Base-by-base conservation (phyloP, 2,888 invertebrate genomes). In the Xanthorhoe designata region DNA sequence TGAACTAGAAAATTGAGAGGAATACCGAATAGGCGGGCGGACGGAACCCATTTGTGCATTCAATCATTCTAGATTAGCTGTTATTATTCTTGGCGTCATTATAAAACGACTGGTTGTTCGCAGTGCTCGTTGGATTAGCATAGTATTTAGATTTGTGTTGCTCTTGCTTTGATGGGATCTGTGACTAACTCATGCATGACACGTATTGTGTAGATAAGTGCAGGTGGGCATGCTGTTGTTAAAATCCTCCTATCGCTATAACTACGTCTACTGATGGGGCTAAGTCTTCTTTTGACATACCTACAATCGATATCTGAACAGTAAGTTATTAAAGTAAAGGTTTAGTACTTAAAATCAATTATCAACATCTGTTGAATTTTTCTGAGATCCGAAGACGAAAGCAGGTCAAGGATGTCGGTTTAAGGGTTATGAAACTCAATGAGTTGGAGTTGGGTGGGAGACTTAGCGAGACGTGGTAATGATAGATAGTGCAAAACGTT, bases 31-130 rank as follows among this genome's bases (percentile, higher is more conserved):
- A 61, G 49, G 53, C 61, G 66, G 53, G 53, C 57, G 66, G 66
- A 62, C 58, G 61, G 66, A 66, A 65, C 57, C 58, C 57, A 58
- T 61, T 66, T 62, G 54, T 62, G 66, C 49, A 62, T 58, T 54
- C 66, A 59, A 62, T 66, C 62, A 53, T 66, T 66, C 54, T 59
- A 55, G 59, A 66, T 59, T 66, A 52, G 55, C 66, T 45, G 51
- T 50, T 57, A 50, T 54, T 57, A 57, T 60, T 60, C 56, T 59
- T 42, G 54, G 60, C 51, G 61, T 62, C 24, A 47, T 62, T 59
- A 63, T 67, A 56, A 67, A 66, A 38, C 19, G 18, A 55, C 50
- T 52, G 53, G 15, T 17, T 62, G 38, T 38, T 24, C 45, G 19
- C 58, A 51, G 60, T 42, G 42, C 38, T 42, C 47, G 54, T 64